phyloP scores from a whole-genome alignment of 2,888 invertebrate genomes.

The Suillia variegata region DNA sequence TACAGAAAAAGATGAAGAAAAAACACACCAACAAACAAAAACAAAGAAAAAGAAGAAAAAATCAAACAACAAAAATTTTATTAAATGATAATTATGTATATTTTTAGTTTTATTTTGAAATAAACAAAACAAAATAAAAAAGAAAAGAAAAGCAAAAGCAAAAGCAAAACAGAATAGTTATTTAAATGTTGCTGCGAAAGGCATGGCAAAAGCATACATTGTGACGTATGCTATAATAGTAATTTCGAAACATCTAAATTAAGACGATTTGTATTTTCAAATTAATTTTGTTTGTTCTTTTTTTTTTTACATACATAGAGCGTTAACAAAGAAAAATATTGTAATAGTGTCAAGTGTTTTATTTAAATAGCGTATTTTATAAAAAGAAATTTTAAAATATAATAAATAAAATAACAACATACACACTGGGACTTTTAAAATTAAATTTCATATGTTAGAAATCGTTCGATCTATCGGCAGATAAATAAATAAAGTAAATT shows the following conservation, averaged over 20 bases:
- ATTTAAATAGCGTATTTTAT: slow-evolving; percentile 24
- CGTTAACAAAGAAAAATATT: slow-evolving; percentile 12
- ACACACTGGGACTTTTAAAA: slow-evolving; percentile 9
- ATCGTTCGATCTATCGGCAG: no score
- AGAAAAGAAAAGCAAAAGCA: background rate
- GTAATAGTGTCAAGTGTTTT: slow-evolving; percentile 24
- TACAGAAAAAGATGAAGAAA: background rate
- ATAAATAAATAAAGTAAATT: no score
- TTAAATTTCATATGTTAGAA: no score
- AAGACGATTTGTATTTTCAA: no score
- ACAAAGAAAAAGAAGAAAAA: no score
- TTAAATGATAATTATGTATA: slow-evolving; percentile 25
- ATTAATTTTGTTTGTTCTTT: no score
- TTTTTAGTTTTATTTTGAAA: slow-evolving; percentile 23
- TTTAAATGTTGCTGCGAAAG: slow-evolving; percentile 14
- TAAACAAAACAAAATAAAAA: slow-evolving; percentile 14
- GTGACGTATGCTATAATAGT: no score
- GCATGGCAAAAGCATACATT: background rate
- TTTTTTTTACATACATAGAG: no score
- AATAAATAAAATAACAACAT: slow-evolving; percentile 17
- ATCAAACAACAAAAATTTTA: no score
- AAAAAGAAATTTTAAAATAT: slow-evolving; percentile 13
- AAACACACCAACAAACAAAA: background rate
- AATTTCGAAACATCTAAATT: no score
- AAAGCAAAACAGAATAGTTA: slow-evolving; percentile 17